Evolutionary conservation across 2,113 vertebrate species (phyloP), one percentile per base, ranked within the genome.

Genomic region (Phylloscopus trochilus): DNA sequence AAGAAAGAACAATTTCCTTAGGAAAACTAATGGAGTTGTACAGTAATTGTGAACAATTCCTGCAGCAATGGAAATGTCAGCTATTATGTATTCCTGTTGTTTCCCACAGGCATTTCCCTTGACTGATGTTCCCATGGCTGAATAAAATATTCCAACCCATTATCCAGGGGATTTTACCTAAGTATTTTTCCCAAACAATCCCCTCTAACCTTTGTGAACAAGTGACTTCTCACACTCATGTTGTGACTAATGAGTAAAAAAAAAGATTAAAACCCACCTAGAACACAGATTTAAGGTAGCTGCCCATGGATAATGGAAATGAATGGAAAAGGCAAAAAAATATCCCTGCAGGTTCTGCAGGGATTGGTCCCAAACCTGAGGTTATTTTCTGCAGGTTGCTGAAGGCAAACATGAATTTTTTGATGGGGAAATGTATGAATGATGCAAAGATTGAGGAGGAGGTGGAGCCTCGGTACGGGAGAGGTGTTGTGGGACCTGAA

Each of bases 91-190:
- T 91, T 90, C 93, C 74, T 87, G 69, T 66, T 94, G 83, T 70
- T 70, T 93, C 92, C 93, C 88, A 94, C 92, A 37, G 75, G 85
- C 82, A 76, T 88, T 96, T 91, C 70, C 82, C 63, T 35, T 92
- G 92, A 82, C 75, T 85, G 85, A 95, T 93, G 83, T 83, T 94
- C 92, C 95, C 58, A 73, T 27, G 83, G 82, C 46, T 95, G 93
- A 88, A 85, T 58, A 66, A 85, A 95, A 92, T 58, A 37, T 58
- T 90, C 53, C 53, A 79, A 49, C 28, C 35, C 66, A 66, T 92
- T 92, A 94, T 88, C 46, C 78, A 66, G 63, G 30, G n/a, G 58
- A 47, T 69, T 94, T 87, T 44, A 91, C 37, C 23, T 6, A 18
- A 72, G 49, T 22, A 15, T 70, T 93, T 90, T 83, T 68, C 74